Evolutionary conservation across 2,113 vertebrate genomes (phyloP).

Genomic region (Capreolus pygargus): DNA sequence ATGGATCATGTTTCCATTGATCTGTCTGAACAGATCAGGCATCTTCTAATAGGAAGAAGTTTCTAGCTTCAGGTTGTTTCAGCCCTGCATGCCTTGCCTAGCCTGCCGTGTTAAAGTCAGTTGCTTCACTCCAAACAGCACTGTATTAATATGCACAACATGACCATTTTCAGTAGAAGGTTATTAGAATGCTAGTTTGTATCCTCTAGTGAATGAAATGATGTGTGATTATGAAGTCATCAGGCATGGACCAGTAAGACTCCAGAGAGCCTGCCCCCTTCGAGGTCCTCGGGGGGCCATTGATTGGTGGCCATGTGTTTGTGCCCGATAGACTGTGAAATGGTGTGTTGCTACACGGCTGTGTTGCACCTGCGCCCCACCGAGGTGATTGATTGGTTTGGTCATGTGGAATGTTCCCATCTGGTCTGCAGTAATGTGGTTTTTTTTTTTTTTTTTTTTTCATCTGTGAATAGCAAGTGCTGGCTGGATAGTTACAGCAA

Average conservation of each 20-base stretch:
- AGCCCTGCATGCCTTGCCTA: constrained; percentile 67
- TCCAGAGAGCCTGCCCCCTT: constrained; percentile 89
- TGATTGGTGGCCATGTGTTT: constrained; percentile 99
- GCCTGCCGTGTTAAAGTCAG: constrained; percentile 72
- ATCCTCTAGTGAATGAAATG: constrained; percentile 95
- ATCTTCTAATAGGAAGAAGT: constrained; percentile 77
- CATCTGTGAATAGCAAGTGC: constrained; percentile 85
- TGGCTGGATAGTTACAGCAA: constrained; percentile 86
- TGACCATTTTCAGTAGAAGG: constrained; percentile 87
- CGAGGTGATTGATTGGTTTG: constrained; percentile 99
- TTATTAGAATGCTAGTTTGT: constrained; percentile 95
- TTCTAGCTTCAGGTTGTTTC: constrained; percentile 79
- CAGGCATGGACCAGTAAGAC: constrained; percentile 97
- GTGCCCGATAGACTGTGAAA: constrained; percentile 99
- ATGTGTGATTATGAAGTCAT: constrained; percentile 99
- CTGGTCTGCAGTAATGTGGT: constrained; percentile 98
- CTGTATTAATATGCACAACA: constrained; percentile 90
- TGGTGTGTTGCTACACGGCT: constrained; percentile 99
- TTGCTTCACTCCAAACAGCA: constrained; percentile 75
- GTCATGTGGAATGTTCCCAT: constrained; percentile 99
- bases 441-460: constrained; percentile 69
- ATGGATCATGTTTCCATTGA: constrained; percentile 74
- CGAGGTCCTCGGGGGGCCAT: constrained; percentile 96
- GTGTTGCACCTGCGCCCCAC: constrained; percentile 99
- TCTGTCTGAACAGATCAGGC: constrained; percentile 77